Evolutionary conservation across 2,113 vertebrate genomes (phyloP).

Genomic region (Rhinolophus sinicus): DNA sequence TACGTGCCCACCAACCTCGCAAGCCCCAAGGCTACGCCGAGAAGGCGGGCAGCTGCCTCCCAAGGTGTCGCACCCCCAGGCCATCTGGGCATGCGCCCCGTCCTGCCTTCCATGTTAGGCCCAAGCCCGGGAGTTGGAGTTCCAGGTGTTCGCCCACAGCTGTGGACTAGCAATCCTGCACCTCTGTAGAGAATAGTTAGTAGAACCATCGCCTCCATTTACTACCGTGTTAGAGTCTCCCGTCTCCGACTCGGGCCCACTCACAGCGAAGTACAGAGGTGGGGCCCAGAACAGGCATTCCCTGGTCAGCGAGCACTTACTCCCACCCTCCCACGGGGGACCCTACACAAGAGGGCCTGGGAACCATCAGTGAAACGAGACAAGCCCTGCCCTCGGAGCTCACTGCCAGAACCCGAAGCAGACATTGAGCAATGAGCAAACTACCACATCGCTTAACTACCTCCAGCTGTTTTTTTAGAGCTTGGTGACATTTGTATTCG

Average conservation of each 20-base stretch:
- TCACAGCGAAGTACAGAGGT: fast-evolving
- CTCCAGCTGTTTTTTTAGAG: fast-evolving
- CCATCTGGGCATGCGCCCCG: neutral
- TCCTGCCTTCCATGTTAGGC: fast-evolving
- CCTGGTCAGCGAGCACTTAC: fast-evolving
- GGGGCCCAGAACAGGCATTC: fast-evolving
- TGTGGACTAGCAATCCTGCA: fast-evolving
- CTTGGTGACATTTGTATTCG: fast-evolving
- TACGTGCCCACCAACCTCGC: fast-evolving
- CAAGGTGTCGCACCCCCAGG: fast-evolving
- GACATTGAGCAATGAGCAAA: fast-evolving
- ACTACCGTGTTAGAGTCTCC: fast-evolving
- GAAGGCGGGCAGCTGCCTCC: no score
- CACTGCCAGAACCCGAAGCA: neutral
- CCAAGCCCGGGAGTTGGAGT: fast-evolving
- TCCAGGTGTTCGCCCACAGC: fast-evolving
- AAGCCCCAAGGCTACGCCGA: no score
- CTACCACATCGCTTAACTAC: fast-evolving
- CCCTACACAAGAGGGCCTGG: neutral
- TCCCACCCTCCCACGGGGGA: no score
- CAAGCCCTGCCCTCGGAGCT: fast-evolving
- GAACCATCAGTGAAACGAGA: fast-evolving
- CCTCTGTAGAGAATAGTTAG: neutral
- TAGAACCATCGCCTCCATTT: fast-evolving
- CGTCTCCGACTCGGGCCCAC: fast-evolving